phyloP scores from a whole-genome alignment of 1,140 invertebrate species.

The Caenorhabditis remanei region DNA sequence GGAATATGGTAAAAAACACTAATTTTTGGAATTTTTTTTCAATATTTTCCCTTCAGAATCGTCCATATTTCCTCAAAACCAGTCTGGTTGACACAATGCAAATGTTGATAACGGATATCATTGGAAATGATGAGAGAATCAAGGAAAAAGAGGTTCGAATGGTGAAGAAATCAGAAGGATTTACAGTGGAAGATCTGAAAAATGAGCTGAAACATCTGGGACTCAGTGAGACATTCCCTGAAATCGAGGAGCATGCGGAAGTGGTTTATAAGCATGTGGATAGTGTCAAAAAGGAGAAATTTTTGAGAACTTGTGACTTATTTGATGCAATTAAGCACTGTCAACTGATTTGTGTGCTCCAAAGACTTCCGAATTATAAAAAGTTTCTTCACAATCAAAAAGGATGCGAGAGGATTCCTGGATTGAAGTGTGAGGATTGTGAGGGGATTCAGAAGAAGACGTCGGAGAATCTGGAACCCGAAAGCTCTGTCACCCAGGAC shows the following conservation, averaged over 20 bases:
- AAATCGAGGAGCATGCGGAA: not conserved
- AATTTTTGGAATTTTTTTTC: no score
- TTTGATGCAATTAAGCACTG: constrained; percentile 84
- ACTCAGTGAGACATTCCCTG: not conserved
- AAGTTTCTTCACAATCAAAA: not conserved
- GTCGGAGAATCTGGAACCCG: no score
- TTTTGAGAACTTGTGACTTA: constrained; percentile 83
- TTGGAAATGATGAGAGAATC: no score
- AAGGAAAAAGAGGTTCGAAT: no score
- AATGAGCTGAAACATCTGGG: not conserved
- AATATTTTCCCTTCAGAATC: no score
- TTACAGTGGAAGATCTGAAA: not conserved
- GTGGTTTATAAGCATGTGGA: not conserved
- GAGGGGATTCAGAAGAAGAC: not conserved
- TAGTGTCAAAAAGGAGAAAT: constrained; percentile 79
- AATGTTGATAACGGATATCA: no score
- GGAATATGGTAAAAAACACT: no score
- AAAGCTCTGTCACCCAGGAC: no score
- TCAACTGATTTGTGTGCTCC: constrained; percentile 82
- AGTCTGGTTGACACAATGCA: no score
- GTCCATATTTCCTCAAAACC: no score
- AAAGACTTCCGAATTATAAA: constrained; percentile 81
- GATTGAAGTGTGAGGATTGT: not conserved
- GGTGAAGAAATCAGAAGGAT: no score
- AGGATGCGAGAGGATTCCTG: not conserved